Percentiles rank a stretch among this genome's conserved stretches.
phyloP scores from a whole-genome alignment of 2,797 vertebrate species.

The Microctenopoma lineatum region DNA sequence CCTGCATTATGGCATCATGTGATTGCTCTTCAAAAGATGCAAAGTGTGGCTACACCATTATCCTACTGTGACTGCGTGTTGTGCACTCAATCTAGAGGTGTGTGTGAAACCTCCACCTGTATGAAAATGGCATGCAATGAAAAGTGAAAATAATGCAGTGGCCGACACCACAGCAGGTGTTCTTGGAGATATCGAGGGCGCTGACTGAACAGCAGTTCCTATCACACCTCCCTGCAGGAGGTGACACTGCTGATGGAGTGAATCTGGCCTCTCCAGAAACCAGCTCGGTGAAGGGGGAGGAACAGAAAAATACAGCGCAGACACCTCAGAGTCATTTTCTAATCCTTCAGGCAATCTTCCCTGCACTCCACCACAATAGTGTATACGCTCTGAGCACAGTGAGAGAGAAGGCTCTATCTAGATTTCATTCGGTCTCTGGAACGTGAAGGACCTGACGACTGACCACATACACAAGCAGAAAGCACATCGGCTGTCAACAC shows the following conservation, averaged over 20 bases:
- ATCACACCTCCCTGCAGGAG: conserved; percentile 54
- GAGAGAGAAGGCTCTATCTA: conserved; percentile 29
- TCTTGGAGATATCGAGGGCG: conserved; percentile 56
- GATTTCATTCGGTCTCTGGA: conserved; percentile 47
- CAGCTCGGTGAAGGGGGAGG: conserved; percentile 3
- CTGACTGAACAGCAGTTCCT: conserved; percentile 55
- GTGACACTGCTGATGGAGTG: conserved; percentile 51
- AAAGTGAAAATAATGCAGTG: conserved; percentile 32
- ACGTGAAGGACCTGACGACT: conserved; percentile 37
- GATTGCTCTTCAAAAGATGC: conserved; percentile 18
- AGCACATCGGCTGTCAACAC: not conserved
- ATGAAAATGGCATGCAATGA: not conserved
- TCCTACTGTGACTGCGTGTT: conserved; percentile 11
- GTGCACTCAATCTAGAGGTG: conserved; percentile 2
- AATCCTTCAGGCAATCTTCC: conserved; percentile 45
- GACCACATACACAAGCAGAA: conserved; percentile 30
- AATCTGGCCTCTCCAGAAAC: conserved; percentile 36
- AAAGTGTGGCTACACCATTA: not conserved
- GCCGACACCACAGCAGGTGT: conserved; percentile 30
- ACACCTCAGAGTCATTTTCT: conserved; percentile 54
- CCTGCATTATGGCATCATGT: conserved; percentile 5
- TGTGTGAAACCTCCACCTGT: not conserved
- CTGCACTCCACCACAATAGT: conserved; percentile 18
- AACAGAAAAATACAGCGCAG: conserved; percentile 23
- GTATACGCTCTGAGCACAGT: conserved; percentile 9